Evolutionary conservation across 2,113 vertebrate species (phyloP), one percentile per base, ranked within the genome.

Genomic region (Ranitomeya imitator): DNA sequence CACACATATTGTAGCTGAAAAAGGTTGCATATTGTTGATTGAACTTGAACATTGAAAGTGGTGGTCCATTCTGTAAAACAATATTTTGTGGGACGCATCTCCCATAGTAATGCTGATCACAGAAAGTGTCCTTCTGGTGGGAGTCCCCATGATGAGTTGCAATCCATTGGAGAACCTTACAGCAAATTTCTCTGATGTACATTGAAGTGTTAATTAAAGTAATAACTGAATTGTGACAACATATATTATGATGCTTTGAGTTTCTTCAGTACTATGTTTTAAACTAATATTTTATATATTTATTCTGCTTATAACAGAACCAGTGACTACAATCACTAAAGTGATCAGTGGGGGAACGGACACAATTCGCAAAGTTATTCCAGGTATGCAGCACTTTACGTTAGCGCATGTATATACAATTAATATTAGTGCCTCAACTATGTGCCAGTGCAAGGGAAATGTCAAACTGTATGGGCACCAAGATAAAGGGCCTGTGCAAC

Each of bases 331-430:
- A 82, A 87, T 79, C 67, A 87, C 79, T 69, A 69, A n/a, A 60
- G 4, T 74, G 21, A 63, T 67, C 6, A 3, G 0, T 23, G 4
- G 0, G 52, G 77, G 69, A 76, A 80, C 1, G 82, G 80, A 63
- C 73, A n/a, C 7, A 78, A 1, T 83, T 90, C 87, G 76, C 63
- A 91, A 79, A 84, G 86, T 90, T 57, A 89, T 83, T 59, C 45
- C 37, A 61, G 88, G 14, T 86, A 86, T 55, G 73, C 37, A 63
- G 16, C 2, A 52, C 6, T 52, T 10, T 69, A 12, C 12, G 23
- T 6, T 16, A 23, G 1, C 23, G 19, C 37, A 83, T 83, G 4
- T 71, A 69, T 26, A 13, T 13, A 26, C 65, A 26, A 10, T 9
- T 21, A n/a, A 63, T 63, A 3, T 67, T n/a, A 76, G 13, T 16